Percentiles rank a stretch among this genome's conserved stretches.
Conservation (phyloP, 2,888 invertebrate genomes). For the Mimumesa dahlbomi region DNA sequence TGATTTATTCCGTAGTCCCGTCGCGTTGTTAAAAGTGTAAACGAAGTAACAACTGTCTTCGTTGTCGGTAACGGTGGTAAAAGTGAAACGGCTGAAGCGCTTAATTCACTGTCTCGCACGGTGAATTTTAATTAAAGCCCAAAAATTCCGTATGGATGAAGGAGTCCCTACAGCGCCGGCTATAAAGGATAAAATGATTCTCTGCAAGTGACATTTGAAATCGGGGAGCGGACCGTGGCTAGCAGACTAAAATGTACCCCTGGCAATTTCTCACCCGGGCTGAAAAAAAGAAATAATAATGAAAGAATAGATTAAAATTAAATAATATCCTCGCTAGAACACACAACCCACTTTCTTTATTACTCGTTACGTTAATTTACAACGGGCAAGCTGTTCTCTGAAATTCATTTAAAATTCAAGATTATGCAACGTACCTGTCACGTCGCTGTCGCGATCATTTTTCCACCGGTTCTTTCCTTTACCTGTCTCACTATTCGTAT, state of each 20-base stretch:
- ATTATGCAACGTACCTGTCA: no score
- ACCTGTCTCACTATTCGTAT: no score
- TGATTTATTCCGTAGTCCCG: no score
- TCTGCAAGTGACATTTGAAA: conserved; percentile 58
- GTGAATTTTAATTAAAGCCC: conserved; percentile 60
- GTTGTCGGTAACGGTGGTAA: neutral
- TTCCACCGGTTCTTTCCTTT: no score
- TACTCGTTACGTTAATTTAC: no score
- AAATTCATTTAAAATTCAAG: no score
- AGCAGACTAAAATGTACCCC: conserved; percentile 13
- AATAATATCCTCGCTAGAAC: neutral
- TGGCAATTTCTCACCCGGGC: conserved; percentile 24
- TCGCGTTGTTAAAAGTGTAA: no score
- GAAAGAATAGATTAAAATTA: conserved; percentile 11
- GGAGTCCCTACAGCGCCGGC: conserved; percentile 21
- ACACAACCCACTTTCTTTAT: no score
- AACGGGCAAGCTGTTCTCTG: no score
- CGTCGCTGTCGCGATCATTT: no score
- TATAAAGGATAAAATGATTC: conserved; percentile 54
- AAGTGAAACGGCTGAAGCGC: conserved; percentile 18
- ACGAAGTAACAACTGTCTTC: no score
- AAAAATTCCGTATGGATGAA: conserved; percentile 46
- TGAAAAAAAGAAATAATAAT: conserved; percentile 15
- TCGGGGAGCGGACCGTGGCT: conserved; percentile 27
- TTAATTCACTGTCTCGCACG: conserved; percentile 48